phyloP scores from a whole-genome alignment of 2,113 vertebrate species.

The Smithornis capensis region DNA sequence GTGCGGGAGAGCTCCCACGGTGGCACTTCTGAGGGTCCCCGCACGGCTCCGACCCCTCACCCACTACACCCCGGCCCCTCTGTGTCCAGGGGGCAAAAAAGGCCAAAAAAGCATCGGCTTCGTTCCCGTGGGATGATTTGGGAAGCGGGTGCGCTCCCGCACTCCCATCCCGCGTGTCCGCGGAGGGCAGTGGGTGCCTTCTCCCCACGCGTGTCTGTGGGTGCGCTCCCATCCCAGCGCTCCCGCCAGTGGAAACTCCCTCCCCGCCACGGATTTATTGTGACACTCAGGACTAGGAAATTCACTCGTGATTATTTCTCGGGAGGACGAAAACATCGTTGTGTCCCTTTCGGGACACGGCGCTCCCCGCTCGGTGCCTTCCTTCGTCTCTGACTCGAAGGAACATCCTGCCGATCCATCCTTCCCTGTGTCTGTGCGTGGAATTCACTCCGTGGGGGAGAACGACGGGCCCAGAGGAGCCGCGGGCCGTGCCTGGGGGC shows the following conservation, averaged over 20 bases:
- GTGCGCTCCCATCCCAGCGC: not conserved
- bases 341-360: not conserved
- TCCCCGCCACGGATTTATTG: not conserved
- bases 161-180: not conserved
- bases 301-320: not conserved
- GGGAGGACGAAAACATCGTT: fast-evolving
- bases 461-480: not conserved
- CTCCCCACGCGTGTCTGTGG: not conserved
- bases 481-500: not conserved
- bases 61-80: fast-evolving
- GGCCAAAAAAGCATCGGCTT: no score
- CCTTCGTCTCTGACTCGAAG: fast-evolving
- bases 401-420: not conserved
- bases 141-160: not conserved
- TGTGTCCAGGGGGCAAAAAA: not conserved
- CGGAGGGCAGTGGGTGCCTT: not conserved
- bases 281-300: not conserved
- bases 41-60: not conserved
- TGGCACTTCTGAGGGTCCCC: not conserved
- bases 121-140: not conserved
- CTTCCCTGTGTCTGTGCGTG: not conserved
- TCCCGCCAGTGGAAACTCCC: not conserved
- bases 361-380: not conserved
- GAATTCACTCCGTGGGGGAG: not conserved
- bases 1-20: not conserved